These are phyloP conservation scores for Actenoides lindsayi DNA, from an alignment of 2,113 vertebrate genomes.

Conservation along the genomic window DNA sequence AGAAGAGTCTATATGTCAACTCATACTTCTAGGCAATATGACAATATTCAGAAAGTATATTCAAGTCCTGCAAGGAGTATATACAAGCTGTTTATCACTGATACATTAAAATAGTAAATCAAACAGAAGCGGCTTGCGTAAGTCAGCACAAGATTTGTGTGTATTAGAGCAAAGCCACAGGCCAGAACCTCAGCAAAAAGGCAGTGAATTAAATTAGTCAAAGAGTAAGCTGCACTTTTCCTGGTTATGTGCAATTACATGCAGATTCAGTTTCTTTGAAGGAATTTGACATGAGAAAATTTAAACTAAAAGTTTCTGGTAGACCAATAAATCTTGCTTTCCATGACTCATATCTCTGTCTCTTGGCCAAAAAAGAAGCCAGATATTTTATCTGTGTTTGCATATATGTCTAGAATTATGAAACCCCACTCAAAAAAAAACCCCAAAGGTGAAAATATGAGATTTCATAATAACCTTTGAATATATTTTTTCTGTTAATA, in stretches of 20 bases:
- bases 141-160: constrained; percentile 28
- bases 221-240: constrained; percentile 14
- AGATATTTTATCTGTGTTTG: constrained; percentile 12
- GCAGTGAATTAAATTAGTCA: constrained; percentile 37
- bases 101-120: constrained; percentile 56
- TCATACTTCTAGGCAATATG: not conserved
- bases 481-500: not conserved
- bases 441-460: not conserved
- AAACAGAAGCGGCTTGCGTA: not conserved
- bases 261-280: constrained; percentile 32
- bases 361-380: constrained; percentile 6
- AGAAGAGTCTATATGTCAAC: not conserved
- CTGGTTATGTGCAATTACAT: constrained; percentile 22
- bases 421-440: not conserved
- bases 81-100: constrained; percentile 9
- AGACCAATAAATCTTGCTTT: constrained; percentile 51
- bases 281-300: constrained; percentile 49
- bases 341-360: constrained; percentile 39
- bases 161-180: constrained; percentile 18
- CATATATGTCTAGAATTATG: not conserved
- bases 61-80: not conserved
- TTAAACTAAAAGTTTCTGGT: constrained; percentile 52
- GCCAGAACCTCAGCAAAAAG: constrained; percentile 23
- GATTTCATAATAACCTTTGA: not conserved
- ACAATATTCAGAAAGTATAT: not conserved